Evolutionary conservation across 2,797 vertebrate genomes (phyloP), one percentile per base, ranked within the genome.

Genomic region (Kryptopterus vitreolus): DNA sequence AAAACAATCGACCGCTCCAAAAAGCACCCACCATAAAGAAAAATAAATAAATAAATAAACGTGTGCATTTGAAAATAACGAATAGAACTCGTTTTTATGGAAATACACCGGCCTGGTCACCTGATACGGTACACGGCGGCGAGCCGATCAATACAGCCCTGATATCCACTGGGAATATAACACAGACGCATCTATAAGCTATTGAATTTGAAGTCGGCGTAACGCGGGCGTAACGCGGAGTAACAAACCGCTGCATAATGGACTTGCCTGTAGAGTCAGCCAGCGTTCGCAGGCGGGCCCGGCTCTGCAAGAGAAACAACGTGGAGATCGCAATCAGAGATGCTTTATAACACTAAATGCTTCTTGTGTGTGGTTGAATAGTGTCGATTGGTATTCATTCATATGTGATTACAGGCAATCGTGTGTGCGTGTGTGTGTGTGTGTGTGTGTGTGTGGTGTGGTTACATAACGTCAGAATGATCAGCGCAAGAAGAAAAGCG

Each of bases 291-390:
- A n/a, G 92, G 92, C 83, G 93, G 93, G 87, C 92, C 91, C 91
- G 95, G 94, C 86, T 95, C 95, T 96, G 92, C 91, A 92, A 92
- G 88, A 91, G 92, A 93, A 95, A 76, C 76, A 77, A 92, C 61
- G 89, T 90, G 76, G 38, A 82, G 81, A 82, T 78, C 10, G n/a
- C 50, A 79, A 76, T 81, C 65, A 76, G 61, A 55, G 50, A 50
- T n/a, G 24, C 31, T 86, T 82, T 71, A 35, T 55, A 55, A n/a
- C 20, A 89, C 93, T 92, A 75, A 70, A 70, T 72, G 59, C n/a
- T 33, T 38, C 59, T 75, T 76, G 24, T 78, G 50, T 77, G 53
- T 57, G 61, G 65, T 59, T 82, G 81, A 82, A 82, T 82, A 71
- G 76, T 31, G 38, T 66, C 72, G 70, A 82, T 82, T 82, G 76